These are phyloP conservation scores for Gracilinanus agilis DNA, from an alignment of 2,113 vertebrate species.

Conservation along the genomic window DNA sequence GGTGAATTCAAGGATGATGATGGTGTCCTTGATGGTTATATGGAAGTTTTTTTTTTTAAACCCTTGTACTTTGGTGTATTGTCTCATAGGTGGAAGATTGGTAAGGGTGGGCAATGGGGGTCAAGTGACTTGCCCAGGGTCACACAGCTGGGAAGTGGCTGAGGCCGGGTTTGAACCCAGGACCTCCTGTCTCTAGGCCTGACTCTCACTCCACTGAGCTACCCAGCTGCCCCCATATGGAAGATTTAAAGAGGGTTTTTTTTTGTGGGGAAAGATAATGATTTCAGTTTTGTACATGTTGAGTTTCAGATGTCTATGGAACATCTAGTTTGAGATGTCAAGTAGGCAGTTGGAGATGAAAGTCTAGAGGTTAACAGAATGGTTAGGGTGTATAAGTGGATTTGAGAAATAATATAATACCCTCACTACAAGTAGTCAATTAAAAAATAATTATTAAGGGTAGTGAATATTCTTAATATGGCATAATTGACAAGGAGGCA, in stretches of 20 bases:
- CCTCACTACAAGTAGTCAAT: neutral
- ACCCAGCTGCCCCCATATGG: no score
- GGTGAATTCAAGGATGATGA: neutral
- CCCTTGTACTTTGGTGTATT: no score
- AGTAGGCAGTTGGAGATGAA: neutral
- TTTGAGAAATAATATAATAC: no score
- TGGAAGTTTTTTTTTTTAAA: neutral
- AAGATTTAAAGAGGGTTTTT: neutral
- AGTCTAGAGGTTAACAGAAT: neutral
- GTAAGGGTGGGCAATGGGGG: no score
- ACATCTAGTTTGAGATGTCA: neutral
- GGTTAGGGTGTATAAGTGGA: neutral
- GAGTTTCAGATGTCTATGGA: neutral
- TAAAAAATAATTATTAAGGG: neutral
- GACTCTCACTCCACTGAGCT: no score
- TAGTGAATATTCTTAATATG: neutral
- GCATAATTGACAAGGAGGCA: neutral
- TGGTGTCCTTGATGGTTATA: neutral
- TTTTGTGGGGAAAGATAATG: neutral
- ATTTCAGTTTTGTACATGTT: neutral
- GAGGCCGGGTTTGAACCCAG: no score
- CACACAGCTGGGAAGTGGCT: no score
- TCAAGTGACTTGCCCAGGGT: no score
- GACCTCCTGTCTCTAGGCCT: no score
- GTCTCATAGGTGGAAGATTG: no score